Conservation (phyloP, 2,113 vertebrate species). For the Gasterosteus nipponicus region DNA sequence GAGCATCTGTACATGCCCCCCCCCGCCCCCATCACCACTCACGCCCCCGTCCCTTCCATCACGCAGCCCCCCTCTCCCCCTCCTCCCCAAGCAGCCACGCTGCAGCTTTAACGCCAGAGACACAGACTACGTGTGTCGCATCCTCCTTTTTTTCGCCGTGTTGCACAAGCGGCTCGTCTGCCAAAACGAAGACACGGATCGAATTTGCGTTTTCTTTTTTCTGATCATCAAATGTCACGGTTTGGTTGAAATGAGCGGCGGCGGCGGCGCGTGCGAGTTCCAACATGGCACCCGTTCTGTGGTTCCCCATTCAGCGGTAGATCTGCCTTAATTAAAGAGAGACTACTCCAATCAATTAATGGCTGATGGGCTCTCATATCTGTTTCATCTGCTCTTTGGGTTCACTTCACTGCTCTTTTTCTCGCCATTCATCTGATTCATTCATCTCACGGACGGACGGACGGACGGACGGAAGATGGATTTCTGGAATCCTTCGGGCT, state of each 20-base stretch:
- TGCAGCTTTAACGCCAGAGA: slow-evolving; percentile 63
- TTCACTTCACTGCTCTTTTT: slow-evolving; percentile 14
- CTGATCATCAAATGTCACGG: slow-evolving; percentile 60
- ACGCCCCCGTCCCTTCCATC: slow-evolving; percentile 49
- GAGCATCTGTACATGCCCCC: slow-evolving; percentile 63
- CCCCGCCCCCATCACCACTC: slow-evolving; percentile 5
- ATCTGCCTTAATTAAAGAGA: slow-evolving; percentile 68
- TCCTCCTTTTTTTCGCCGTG: slow-evolving; percentile 9
- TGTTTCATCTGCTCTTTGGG: slow-evolving; percentile 26
- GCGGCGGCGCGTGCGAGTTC: slow-evolving; percentile 24
- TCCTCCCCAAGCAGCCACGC: slow-evolving; percentile 30
- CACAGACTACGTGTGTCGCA: slow-evolving; percentile 58
- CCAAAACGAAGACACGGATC: slow-evolving; percentile 41
- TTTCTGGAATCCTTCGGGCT: slow-evolving; percentile 18
- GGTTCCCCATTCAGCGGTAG: slow-evolving; percentile 54
- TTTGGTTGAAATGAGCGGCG: slow-evolving; percentile 48
- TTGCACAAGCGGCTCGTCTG: slow-evolving; percentile 40
- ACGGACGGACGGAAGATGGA: slow-evolving; percentile 1
- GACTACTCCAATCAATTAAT: slow-evolving; percentile 62
- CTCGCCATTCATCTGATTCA: neutral
- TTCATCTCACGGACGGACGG: neutral
- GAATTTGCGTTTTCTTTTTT: slow-evolving; percentile 58
- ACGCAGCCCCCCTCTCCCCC: slow-evolving; percentile 37
- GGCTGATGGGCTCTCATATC: slow-evolving; percentile 53
- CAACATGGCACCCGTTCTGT: slow-evolving; percentile 58